Evolutionary conservation across 2,797 vertebrate species (phyloP), one percentile per base, ranked within the genome.

Genomic region (Parauchenoglanis punctatus): DNA sequence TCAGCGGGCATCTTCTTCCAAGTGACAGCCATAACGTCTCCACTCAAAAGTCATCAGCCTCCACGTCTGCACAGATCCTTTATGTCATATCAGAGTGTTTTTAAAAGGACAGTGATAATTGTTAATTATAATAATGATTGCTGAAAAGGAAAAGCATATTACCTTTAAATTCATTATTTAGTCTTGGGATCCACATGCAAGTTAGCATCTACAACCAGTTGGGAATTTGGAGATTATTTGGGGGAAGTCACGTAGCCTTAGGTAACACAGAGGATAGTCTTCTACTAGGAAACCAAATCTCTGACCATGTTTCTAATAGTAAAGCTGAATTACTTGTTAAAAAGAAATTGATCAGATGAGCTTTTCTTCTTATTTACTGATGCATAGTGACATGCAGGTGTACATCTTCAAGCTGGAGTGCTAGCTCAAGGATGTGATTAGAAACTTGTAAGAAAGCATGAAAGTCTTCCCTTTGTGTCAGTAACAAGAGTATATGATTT

Each of bases 21-120:
- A 59, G 59, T 49, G 28, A 75, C n/a, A 46, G 28, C 65, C 15
- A 76, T 18, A 7, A n/a, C 46, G 35, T 35, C 35, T 35, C 8
- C 52, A 10, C 81, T 85, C 49, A 87, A 25, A 2, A 31, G 73
- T 20, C 28, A n/a, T 65, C 54, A 52, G 52, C 54, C 31, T 80
- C 70, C 58, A 86, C 25, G 18, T 87, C 54, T 86, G 58, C 75
- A 84, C 67, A 23, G 72, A 56, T 67, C 63, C 11, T 31, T 31
- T 85, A 72, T 76, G 72, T 77, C 82, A 89, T 90, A 87, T 90
- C 86, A 80, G 10, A 54, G 35, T 13, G 49, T 77, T 85, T 85
- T 84, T 84, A 88, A 70, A 83, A 56, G 40, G 15, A 25, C 58
- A 59, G 56, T 65, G 81, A 68, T 81, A 13, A 61, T 31, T 83